Percentiles rank a stretch among this genome's conserved stretches.
These are phyloP conservation scores for Polyergus mexicanus DNA, from an alignment of 1,140 invertebrate species.

Conservation along the genomic window DNA sequence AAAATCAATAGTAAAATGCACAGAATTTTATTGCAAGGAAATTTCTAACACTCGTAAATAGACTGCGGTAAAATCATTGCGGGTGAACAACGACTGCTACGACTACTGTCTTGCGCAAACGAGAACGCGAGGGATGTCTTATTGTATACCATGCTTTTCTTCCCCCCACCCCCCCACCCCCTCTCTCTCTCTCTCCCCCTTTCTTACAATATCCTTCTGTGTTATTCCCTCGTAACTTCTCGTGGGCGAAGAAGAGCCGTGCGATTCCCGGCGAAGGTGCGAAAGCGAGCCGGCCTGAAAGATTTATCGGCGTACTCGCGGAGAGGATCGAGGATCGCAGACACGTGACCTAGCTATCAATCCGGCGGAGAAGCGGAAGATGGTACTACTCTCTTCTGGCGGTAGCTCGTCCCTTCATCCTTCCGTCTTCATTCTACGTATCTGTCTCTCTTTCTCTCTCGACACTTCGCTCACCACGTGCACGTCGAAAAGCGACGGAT, in stretches of 20 bases:
- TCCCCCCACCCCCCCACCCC: too few relatives aligned
- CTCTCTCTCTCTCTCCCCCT: background rate
- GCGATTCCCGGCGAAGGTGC: constrained; percentile 49
- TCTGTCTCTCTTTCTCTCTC: constrained; percentile 37
- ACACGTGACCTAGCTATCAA: constrained; percentile 72
- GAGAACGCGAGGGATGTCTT: constrained; percentile 21
- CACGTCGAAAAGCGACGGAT: background rate
- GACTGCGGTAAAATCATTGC: background rate
- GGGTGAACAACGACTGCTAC: background rate
- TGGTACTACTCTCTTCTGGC: background rate
- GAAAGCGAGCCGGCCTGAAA: constrained; percentile 59
- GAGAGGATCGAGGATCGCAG: constrained; percentile 63
- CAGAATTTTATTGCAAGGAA: background rate
- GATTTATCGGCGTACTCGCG: constrained; percentile 66
- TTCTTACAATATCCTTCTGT: background rate
- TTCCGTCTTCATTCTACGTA: background rate
- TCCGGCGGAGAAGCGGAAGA: constrained; percentile 44
- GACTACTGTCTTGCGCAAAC: background rate
- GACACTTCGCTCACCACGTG: background rate
- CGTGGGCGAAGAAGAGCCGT: background rate
- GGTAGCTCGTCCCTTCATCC: background rate
- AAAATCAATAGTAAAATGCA: constrained; percentile 17
- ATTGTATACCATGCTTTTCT: background rate
- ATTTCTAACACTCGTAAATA: constrained; percentile 21
- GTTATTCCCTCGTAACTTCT: constrained; percentile 9